Conservation (phyloP, 2,113 vertebrate species). For the Anguilla rostrata region DNA sequence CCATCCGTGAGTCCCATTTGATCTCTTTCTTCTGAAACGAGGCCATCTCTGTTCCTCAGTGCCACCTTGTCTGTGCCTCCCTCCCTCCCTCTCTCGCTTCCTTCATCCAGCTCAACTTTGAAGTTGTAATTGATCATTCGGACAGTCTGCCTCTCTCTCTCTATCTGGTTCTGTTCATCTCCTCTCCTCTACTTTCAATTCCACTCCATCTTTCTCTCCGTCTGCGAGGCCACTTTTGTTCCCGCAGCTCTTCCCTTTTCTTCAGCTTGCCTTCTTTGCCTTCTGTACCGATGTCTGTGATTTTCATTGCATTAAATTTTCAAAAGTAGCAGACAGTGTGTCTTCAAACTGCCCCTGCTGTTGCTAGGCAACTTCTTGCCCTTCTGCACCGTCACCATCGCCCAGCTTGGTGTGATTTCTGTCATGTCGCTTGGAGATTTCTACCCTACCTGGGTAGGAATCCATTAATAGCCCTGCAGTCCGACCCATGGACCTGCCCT, state of each 20-base stretch:
- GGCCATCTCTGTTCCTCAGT: constrained; percentile 18
- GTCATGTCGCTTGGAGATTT: background rate
- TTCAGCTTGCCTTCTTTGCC: constrained; percentile 16
- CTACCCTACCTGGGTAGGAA: background rate
- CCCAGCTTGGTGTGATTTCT: background rate
- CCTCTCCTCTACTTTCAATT: constrained; percentile 30
- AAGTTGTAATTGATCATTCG: constrained; percentile 54
- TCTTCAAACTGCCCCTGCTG: background rate
- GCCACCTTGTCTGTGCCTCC: background rate
- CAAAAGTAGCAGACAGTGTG: background rate
- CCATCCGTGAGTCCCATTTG: constrained; percentile 6
- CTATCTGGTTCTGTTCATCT: constrained; percentile 18
- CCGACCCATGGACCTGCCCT: background rate
- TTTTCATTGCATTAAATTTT: background rate
- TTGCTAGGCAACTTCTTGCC: background rate
- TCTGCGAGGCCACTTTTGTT: constrained; percentile 52
- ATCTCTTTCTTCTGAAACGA: constrained; percentile 14
- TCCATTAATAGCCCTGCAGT: background rate
- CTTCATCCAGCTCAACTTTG: constrained; percentile 45
- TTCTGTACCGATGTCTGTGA: constrained; percentile 22
- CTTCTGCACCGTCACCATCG: background rate
- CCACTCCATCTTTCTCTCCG: constrained; percentile 10
- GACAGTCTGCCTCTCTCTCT: constrained; percentile 40
- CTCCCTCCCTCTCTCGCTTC: constrained; percentile 15
- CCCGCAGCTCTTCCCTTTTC: constrained; percentile 22